Evolutionary conservation across 2,888 invertebrate genomes (phyloP).

Genomic region (Arge pagana): DNA sequence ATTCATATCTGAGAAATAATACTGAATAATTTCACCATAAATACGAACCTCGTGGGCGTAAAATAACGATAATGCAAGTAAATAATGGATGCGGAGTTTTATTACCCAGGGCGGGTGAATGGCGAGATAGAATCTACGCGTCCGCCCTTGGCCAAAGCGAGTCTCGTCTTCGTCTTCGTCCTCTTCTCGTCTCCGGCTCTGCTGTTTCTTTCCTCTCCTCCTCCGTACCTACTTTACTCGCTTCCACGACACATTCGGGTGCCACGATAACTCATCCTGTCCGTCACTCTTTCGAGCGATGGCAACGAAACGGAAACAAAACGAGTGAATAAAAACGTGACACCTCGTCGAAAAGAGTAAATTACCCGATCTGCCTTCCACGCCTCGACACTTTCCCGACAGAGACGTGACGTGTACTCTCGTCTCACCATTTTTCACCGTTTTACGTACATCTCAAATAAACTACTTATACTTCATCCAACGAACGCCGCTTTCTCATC

Average conservation of each 20-base stretch:
- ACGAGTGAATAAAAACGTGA: too few species aligned
- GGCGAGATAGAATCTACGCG: conserved; percentile 55
- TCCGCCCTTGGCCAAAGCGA: conserved; percentile 35
- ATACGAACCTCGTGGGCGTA: conserved; percentile 55
- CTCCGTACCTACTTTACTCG: conserved; percentile 1
- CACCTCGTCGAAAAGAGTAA: too few species aligned
- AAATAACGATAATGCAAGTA: conserved; percentile 58
- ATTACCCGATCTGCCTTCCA: too few species aligned
- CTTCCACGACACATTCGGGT: conserved; percentile 11
- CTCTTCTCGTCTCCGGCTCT: neutral
- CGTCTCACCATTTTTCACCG: too few species aligned
- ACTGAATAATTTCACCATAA: conserved; percentile 56
- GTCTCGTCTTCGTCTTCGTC: conserved; percentile 1
- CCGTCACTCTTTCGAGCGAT: too few species aligned
- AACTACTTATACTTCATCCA: too few species aligned
- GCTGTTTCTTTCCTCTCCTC: conserved; percentile 8
- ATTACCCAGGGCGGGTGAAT: conserved; percentile 55
- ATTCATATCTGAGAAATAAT: conserved; percentile 55
- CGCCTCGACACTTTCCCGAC: too few species aligned
- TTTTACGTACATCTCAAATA: too few species aligned
- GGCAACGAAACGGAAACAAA: too few species aligned
- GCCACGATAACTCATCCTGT: neutral
- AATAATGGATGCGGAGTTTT: conserved; percentile 56
- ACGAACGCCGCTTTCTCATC: too few species aligned
- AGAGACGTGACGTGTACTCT: too few species aligned